Percentiles rank a stretch among this genome's conserved stretches.
phyloP scores from a whole-genome alignment of 2,797 vertebrate genomes.

The Sebastes matsubarae region DNA sequence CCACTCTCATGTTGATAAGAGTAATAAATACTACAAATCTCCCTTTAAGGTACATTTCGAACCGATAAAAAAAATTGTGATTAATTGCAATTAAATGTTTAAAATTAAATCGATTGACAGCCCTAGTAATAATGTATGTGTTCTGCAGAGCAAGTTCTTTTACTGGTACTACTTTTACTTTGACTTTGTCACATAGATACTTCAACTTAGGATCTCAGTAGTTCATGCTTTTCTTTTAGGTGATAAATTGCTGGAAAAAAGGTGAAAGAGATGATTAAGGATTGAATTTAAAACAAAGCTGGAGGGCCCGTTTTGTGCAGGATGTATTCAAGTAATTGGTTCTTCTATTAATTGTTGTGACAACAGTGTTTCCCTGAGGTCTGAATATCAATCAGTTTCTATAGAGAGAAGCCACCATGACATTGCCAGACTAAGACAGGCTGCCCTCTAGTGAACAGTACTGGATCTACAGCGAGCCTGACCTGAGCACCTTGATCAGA shows the following conservation, averaged over 20 bases:
- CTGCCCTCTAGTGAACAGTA: constrained; percentile 66
- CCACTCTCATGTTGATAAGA: too few relatives aligned
- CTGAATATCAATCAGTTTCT: neutral
- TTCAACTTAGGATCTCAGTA: neutral
- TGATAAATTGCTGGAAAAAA: neutral
- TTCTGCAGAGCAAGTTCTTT: neutral
- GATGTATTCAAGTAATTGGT: neutral
- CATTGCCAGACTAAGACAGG: constrained; percentile 3
- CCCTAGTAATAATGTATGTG: neutral
- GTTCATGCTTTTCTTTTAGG: neutral
- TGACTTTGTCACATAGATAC: neutral
- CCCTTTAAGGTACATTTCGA: too few relatives aligned
- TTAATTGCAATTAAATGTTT: too few relatives aligned
- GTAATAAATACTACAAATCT: too few relatives aligned
- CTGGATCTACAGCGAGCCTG: constrained; percentile 22
- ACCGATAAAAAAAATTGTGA: too few relatives aligned
- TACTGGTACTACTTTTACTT: neutral
- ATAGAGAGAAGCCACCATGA: neutral
- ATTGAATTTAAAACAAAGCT: neutral
- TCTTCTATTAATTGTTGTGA: neutral
- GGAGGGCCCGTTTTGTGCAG: neutral
- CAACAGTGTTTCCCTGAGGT: neutral
- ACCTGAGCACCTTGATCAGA: constrained; percentile 24
- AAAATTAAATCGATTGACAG: too few relatives aligned
- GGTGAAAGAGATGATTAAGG: neutral